These are phyloP conservation scores for Holacanthus passer DNA, from an alignment of 2,113 vertebrate genomes.

Conservation along the genomic window DNA sequence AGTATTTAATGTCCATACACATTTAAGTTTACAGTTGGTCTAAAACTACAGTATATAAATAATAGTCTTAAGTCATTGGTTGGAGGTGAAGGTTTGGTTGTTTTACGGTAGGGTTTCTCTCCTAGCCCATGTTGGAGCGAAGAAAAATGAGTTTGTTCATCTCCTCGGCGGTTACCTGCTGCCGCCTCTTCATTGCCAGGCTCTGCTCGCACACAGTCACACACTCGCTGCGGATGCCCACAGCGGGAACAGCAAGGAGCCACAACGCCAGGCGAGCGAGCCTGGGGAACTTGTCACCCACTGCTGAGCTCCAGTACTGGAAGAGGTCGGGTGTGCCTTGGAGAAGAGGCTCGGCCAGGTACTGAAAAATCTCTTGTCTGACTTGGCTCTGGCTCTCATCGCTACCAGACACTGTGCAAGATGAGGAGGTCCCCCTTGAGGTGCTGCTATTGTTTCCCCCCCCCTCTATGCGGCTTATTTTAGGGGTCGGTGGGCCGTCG, in stretches of 20 bases:
- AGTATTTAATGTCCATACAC: constrained; percentile 76
- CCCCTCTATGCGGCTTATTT: constrained; percentile 89
- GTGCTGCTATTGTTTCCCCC: constrained; percentile 69
- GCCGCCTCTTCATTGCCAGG: constrained; percentile 92
- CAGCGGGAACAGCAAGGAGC: constrained; percentile 96
- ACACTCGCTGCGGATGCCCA: constrained; percentile 93
- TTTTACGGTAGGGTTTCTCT: constrained; percentile 40
- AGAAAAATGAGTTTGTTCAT: constrained; percentile 99
- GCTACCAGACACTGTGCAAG: constrained; percentile 55
- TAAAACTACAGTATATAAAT: constrained; percentile 80
- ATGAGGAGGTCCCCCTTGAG: constrained; percentile 40
- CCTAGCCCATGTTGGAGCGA: constrained; percentile 98
- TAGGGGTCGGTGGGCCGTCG: constrained; percentile 85
- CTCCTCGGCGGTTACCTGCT: constrained; percentile 95
- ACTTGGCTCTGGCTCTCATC: constrained; percentile 85
- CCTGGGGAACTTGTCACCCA: constrained; percentile 92
- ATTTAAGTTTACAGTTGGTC: constrained; percentile 73
- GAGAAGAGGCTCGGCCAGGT: constrained; percentile 85
- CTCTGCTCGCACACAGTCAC: constrained; percentile 96
- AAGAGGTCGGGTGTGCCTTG: constrained; percentile 92
- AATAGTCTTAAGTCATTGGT: constrained; percentile 78
- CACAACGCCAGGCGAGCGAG: constrained; percentile 96
- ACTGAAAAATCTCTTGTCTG: constrained; percentile 89
- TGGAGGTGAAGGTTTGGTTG: constrained; percentile 75
- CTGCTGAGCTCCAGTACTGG: constrained; percentile 97